Conservation (phyloP, 2,113 vertebrate genomes). For the Microtus oregoni region DNA sequence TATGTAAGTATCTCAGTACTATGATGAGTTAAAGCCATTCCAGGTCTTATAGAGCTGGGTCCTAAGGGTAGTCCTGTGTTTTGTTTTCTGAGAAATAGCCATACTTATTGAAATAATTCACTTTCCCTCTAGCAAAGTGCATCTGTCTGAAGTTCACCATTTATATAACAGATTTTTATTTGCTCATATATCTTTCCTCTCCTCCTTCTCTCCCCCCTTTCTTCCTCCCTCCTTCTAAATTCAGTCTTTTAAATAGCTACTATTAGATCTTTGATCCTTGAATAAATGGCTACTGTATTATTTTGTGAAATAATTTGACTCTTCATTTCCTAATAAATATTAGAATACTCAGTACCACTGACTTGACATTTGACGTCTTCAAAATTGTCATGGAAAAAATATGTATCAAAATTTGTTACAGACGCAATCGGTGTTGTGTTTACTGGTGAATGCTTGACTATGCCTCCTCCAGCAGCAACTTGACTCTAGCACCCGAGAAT, state of each 20-base stretch:
- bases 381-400: background rate
- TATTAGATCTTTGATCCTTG: background rate
- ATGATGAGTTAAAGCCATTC: background rate
- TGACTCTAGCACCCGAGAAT: conserved; percentile 67
- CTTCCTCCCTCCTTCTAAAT: background rate
- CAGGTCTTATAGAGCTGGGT: background rate
- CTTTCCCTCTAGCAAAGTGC: background rate
- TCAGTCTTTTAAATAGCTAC: background rate
- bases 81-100: background rate
- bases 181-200: background rate
- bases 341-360: background rate
- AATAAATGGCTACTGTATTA: background rate
- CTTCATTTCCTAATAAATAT: background rate
- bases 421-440: conserved; percentile 30
- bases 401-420: background rate
- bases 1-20: background rate
- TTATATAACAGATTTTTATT: background rate
- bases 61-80: background rate
- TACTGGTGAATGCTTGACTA: background rate
- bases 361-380: background rate
- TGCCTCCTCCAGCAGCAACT: conserved; percentile 64
- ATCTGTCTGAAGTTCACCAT: background rate
- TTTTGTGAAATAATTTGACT: conserved; percentile 18
- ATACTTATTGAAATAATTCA: background rate
- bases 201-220: background rate